Conservation (phyloP, 92 coral and sea anemone genomes). For the Metridium senile region DNA sequence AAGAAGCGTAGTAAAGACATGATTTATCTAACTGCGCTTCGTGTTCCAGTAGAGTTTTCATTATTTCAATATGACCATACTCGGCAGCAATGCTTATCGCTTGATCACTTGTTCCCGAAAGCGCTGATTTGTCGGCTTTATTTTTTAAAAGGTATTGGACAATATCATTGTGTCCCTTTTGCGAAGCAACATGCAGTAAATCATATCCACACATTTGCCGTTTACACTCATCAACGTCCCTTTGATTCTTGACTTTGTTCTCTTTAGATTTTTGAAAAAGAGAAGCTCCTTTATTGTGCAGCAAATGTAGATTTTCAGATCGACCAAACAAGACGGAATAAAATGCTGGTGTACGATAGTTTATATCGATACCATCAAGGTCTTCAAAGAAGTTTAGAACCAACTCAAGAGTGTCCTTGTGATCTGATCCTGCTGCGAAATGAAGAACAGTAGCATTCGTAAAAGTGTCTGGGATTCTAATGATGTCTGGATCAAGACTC, state of each 20-base stretch:
- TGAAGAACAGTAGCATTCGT: slow-evolving; percentile 60
- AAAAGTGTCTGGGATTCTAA: slow-evolving; percentile 25
- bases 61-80: slow-evolving; percentile 52
- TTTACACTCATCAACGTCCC: slow-evolving; percentile 33
- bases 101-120: slow-evolving; percentile 41
- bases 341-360: slow-evolving; percentile 71
- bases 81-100: slow-evolving; percentile 69
- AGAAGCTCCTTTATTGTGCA: slow-evolving; percentile 44
- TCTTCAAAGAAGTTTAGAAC: slow-evolving; percentile 36
- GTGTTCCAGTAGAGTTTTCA: slow-evolving; percentile 28
- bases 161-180: slow-evolving; percentile 53
- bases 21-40: slow-evolving; percentile 45
- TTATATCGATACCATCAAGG: slow-evolving; percentile 52
- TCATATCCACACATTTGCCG: slow-evolving; percentile 54
- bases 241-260: neutral
- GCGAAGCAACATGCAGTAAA: slow-evolving; percentile 69
- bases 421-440: slow-evolving; percentile 42
- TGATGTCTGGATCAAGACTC: slow-evolving; percentile 24
- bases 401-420: slow-evolving; percentile 31
- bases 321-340: slow-evolving; percentile 58
- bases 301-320: slow-evolving; percentile 41
- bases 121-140: slow-evolving; percentile 30
- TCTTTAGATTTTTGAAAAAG: slow-evolving; percentile 14
- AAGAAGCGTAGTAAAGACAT: slow-evolving; percentile 74
- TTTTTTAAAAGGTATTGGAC: slow-evolving; percentile 33